Base-by-base conservation (phyloP, 1,140 invertebrate genomes). In the Argopecten irradians region DNA sequence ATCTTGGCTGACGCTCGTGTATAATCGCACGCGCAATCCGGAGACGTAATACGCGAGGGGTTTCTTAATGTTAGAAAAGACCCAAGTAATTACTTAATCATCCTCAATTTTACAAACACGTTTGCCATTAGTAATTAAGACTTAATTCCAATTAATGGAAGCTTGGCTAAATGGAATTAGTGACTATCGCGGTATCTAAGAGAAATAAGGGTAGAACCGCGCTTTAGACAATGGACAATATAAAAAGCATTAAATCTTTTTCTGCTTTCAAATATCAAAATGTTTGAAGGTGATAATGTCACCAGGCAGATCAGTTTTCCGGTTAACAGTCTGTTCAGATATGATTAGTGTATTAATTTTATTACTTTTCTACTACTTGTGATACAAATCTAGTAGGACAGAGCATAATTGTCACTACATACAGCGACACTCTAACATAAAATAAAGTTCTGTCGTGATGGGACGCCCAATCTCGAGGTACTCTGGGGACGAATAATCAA, bases 11-110 rank as follows among this genome's bases (percentile, higher is more conserved):
- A 71, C 55, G 55, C 55, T 71, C 55, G 55, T 71, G 55, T 28
- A 71, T 71, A 71, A 71, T 71, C 55, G 22, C 55, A 71, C 55
- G 55, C 55, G 55, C 55, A 71, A 71, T 71, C 55, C 55, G 55
- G 55, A 71, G 55, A 71, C 55, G 55, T 71, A 71, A 71, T 71
- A 71, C 55, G 55, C 55, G 55, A 71, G 55, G 55, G 55, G 55
- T 71, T 71, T 71, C 55, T 71, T 71, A 71, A 71, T 71, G 55
- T 71, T 71, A 71, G 55, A 71, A 71, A 71, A 71, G 55, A 71
- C 55, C 55, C 5, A n/a, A 71, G 55, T 71, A 71, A 71, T 71
- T 71, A 71, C 55, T 71, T 71, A 71, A 71, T 71, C 55, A 71
- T 71, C 55, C 55, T 71, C 55, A 71, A 71, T 71, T 71, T 71